These are phyloP conservation scores for Atta texana DNA, from an alignment of 1,140 invertebrate genomes.

Conservation along the genomic window DNA sequence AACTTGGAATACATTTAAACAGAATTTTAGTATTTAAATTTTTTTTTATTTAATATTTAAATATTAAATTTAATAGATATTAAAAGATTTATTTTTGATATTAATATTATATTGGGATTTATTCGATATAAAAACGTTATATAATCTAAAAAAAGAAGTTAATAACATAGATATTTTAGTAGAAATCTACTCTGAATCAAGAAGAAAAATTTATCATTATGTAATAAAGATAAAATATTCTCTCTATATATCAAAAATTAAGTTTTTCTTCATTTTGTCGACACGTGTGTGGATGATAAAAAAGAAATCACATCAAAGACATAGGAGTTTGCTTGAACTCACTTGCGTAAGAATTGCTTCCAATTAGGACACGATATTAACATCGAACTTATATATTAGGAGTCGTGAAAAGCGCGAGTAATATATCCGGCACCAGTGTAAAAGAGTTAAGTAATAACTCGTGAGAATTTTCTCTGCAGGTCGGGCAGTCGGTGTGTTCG, in stretches of 20 bases:
- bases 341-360: conserved; percentile 53
- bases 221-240: background rate
- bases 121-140: conserved; percentile 22
- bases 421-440: conserved; percentile 42
- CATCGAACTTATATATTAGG: conserved; percentile 56
- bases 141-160: background rate
- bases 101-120: conserved; percentile 13
- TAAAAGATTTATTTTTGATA: background rate
- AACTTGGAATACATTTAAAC: background rate
- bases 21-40: conserved; percentile 28
- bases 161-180: background rate
- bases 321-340: conserved; percentile 27
- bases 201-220: background rate
- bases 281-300: conserved; percentile 10
- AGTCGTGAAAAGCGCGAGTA: conserved; percentile 35
- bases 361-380: conserved; percentile 52
- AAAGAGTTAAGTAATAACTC: conserved; percentile 64
- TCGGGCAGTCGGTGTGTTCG: conserved; percentile 9
- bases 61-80: conserved; percentile 11
- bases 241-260: background rate
- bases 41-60: background rate
- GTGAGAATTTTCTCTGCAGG: conserved; percentile 45
- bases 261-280: background rate
- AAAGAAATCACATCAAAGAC: background rate
- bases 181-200: background rate